A percentile compares a stretch with the other conserved stretches of the same genome.
Evolutionary conservation across 1,140 invertebrate genomes (phyloP).

Genomic region (Matsumurasca onukii): DNA sequence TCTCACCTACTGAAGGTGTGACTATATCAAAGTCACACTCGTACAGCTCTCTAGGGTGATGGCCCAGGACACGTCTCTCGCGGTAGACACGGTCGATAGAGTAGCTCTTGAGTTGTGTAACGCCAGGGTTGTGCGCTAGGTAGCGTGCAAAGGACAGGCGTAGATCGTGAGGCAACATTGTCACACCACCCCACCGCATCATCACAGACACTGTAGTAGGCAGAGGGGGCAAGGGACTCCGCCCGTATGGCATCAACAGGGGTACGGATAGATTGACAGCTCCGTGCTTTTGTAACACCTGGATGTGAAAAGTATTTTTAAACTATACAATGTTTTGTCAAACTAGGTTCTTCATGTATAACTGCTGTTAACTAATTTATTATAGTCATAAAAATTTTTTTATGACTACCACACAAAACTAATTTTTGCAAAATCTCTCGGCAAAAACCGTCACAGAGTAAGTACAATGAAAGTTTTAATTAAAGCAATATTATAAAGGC

Average conservation of each 20-base stretch:
- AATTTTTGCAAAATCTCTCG: too few species aligned
- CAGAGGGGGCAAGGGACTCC: slow-evolving; percentile 59
- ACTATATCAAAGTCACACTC: slow-evolving; percentile 96
- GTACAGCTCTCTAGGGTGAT: slow-evolving; percentile 84
- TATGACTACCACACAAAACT: too few species aligned
- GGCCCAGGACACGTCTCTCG: slow-evolving; percentile 77
- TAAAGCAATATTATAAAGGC: too few species aligned
- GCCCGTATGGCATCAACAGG: slow-evolving; percentile 72
- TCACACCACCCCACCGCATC: slow-evolving; percentile 60
- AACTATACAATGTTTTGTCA: slow-evolving; percentile 10
- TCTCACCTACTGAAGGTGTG: slow-evolving; percentile 62
- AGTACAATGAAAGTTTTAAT: too few species aligned
- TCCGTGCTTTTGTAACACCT: slow-evolving; percentile 59
- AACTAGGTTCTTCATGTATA: too few species aligned
- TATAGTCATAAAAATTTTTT: too few species aligned
- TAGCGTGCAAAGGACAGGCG: slow-evolving; percentile 77
- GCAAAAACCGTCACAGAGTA: too few species aligned
- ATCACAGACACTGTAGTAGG: slow-evolving; percentile 74
- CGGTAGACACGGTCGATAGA: slow-evolving; percentile 83
- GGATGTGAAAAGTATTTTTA: background rate
- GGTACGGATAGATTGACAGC: slow-evolving; percentile 73
- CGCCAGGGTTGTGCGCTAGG: slow-evolving; percentile 72
- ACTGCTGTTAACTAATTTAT: too few species aligned
- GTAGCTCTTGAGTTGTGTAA: slow-evolving; percentile 79
- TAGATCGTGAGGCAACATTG: slow-evolving; percentile 46